These are phyloP conservation scores for Caranx melampygus DNA, from an alignment of 2,113 vertebrate species.

Conservation along the genomic window DNA sequence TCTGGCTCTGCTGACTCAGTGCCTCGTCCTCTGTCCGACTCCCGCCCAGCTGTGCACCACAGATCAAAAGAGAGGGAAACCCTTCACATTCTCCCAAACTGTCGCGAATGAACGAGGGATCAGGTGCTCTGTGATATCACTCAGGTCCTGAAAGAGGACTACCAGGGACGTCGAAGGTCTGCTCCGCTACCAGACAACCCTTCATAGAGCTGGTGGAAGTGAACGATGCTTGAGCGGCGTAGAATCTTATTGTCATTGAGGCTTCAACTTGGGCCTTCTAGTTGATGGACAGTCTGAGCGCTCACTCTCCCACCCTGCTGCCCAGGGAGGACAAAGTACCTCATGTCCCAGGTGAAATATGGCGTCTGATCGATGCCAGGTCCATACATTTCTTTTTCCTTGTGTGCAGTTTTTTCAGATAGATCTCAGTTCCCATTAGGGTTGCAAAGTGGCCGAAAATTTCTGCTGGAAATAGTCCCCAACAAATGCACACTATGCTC, in stretches of 20 bases:
- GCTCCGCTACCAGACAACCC: not conserved
- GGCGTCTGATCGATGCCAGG: not conserved
- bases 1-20: slow-evolving; percentile 78
- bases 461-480: not conserved
- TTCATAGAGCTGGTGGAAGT: not conserved
- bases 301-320: slow-evolving; percentile 2
- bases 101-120: slow-evolving; percentile 23
- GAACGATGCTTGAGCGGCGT: slow-evolving; percentile 2
- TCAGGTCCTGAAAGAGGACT: not conserved
- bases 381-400: too few relatives aligned
- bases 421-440: not conserved
- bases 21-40: slow-evolving; percentile 44
- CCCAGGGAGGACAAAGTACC: not conserved
- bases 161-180: slow-evolving; percentile 24
- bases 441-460: too few relatives aligned
- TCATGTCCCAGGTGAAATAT: slow-evolving; percentile 14
- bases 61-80: slow-evolving; percentile 50
- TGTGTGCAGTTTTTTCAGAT: too few relatives aligned
- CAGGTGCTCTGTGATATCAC: slow-evolving; percentile 15
- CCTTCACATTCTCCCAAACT: slow-evolving; percentile 39
- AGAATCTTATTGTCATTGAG: slow-evolving; percentile 13
- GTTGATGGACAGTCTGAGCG: slow-evolving; percentile 17
- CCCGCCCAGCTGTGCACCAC: slow-evolving; percentile 51
- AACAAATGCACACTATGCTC: not conserved
- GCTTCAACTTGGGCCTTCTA: slow-evolving; percentile 1